Base-by-base conservation (phyloP, 1,140 invertebrate species). In the Polypedilum pembai region DNA sequence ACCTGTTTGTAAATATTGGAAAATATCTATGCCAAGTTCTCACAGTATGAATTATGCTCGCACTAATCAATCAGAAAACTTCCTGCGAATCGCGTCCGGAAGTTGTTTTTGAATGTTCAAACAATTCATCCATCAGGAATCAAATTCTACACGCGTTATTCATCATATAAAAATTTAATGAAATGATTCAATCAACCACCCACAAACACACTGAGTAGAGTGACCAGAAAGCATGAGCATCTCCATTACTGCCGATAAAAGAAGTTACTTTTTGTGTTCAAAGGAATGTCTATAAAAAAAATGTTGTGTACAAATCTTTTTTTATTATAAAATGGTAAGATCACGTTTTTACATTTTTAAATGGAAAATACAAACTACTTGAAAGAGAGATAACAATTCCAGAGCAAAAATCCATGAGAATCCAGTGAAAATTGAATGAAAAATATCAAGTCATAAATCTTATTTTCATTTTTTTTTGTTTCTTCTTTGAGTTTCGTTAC, bases 211-310 rank as follows among this genome's bases (percentile, higher is more conserved):
- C 5, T 33, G n/a, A n/a, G n/a, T 33, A 33, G 5, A 33, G 24
- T 33, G 24, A 33, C 24, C 24, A 33, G 24, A 33, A 33, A 33
- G 12, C 10, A 45, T 56, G 45, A 12, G 12, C 45, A 56, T 56
- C 45, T 56, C 12, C 4, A 56, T n/a, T n/a, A 56, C 8, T 56
- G 45, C 45, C 45, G n/a, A 8, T n/a, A 56, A 56, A 56, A 56
- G 45, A 56, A 12, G 45, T n/a, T n/a, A 56, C 45, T n/a, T 56
- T 56, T 56, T 33, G 24, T 33, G 24, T 33, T 33, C 24, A 56
- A 56, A 56, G 45, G 45, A 56, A 56, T 56, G 65, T 69, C 65
- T 69, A 69, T 69, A 69, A 69, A 69, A 69, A 69, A 69, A 69
- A 18, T 20, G 65, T 20, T 12, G 45, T 56, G 45, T 56, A 56